A percentile compares a stretch with the other conserved stretches of the same genome.
Evolutionary conservation across 2,113 vertebrate species (phyloP).

Genomic region (Upupa epops): DNA sequence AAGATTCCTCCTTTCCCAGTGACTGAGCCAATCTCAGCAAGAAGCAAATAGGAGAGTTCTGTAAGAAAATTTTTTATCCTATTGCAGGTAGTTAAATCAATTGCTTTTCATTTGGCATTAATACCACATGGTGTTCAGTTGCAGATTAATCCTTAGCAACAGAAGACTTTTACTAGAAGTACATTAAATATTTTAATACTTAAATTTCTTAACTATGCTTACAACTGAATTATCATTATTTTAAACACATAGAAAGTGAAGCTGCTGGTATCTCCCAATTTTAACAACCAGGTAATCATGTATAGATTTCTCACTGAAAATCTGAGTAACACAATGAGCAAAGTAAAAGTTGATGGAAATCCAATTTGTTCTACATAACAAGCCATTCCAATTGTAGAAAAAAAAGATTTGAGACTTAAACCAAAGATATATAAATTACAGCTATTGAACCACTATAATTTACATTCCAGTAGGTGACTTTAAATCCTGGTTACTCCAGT

Average conservation of each 20-base stretch:
- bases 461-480: not conserved
- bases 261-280: not conserved
- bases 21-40: constrained; percentile 13
- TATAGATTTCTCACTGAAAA: not conserved
- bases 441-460: not conserved
- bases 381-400: not conserved
- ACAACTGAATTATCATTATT: not conserved
- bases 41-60: not conserved
- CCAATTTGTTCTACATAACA: not conserved
- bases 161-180: not conserved
- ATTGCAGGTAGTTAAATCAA: constrained; percentile 15
- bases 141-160: not conserved
- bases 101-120: constrained; percentile 42
- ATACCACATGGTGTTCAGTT: constrained; percentile 19
- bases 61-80: constrained; percentile 13
- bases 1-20: constrained; percentile 19
- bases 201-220: not conserved
- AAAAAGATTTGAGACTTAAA: not conserved
- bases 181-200: not conserved
- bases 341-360: not conserved
- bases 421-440: not conserved
- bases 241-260: not conserved
- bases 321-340: not conserved
- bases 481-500: not conserved
- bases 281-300: not conserved